Evolutionary conservation across 2,113 vertebrate genomes (phyloP).

Genomic region (Synchiropus splendidus): DNA sequence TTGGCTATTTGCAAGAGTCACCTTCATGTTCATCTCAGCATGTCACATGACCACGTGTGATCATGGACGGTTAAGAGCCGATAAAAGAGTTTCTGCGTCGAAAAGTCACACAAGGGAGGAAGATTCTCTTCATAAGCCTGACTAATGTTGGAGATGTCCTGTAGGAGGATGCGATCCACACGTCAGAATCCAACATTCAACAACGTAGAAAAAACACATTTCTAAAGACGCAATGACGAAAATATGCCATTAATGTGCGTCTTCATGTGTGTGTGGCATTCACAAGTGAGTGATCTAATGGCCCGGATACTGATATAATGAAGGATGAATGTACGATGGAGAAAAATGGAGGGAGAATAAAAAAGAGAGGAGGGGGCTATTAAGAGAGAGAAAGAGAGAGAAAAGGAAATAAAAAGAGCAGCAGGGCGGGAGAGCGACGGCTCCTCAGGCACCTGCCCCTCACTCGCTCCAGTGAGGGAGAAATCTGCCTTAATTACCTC

Average conservation of each 20-base stretch:
- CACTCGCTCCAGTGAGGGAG: conserved; percentile 27
- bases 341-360: background rate
- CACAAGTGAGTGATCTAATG: conserved; percentile 11
- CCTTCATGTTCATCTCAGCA: no score
- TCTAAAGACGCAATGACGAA: no score
- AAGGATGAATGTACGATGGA: background rate
- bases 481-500: conserved; percentile 49
- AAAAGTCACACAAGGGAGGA: no score
- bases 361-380: background rate
- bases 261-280: background rate
- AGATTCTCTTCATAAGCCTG: no score
- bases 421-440: background rate
- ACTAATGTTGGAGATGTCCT: no score
- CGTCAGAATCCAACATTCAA: no score
- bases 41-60: no score
- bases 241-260: background rate
- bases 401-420: background rate
- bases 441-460: conserved; percentile 30
- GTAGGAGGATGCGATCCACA: no score
- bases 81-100: no score
- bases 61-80: no score
- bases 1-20: no score
- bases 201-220: no score
- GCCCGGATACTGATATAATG: conserved; percentile 4
- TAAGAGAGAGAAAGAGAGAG: background rate